phyloP scores from a whole-genome alignment of 1,140 invertebrate species.

The Laodelphax striatellus region DNA sequence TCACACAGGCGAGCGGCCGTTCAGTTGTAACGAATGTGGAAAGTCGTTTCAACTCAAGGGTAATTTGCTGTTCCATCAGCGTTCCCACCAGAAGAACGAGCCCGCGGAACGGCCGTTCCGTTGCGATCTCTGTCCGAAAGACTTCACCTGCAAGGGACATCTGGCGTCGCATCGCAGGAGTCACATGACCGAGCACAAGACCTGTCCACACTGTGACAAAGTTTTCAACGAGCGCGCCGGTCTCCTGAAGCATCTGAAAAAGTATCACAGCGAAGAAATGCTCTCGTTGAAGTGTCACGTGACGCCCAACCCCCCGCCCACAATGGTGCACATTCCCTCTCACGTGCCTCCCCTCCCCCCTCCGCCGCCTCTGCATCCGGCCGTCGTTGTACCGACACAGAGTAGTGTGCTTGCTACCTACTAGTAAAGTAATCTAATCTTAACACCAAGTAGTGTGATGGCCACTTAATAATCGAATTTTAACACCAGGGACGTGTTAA shows the following conservation, averaged over 20 bases:
- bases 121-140: conserved; percentile 91
- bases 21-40: conserved; percentile 85
- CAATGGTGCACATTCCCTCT: background rate
- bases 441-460: too few species aligned
- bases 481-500: too few species aligned
- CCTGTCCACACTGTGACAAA: conserved; percentile 60
- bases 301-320: background rate
- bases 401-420: conserved; percentile 9
- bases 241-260: conserved; percentile 46
- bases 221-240: conserved; percentile 66
- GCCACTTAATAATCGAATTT: too few species aligned
- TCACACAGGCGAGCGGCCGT: conserved; percentile 77
- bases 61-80: conserved; percentile 79
- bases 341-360: background rate
- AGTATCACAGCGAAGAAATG: conserved; percentile 14
- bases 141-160: conserved; percentile 89
- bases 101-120: conserved; percentile 81
- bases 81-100: conserved; percentile 76
- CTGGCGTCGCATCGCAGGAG: conserved; percentile 76
- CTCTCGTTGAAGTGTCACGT: background rate
- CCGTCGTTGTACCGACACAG: conserved; percentile 3
- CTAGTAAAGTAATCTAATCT: too few species aligned
- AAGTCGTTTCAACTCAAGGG: conserved; percentile 93
- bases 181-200: conserved; percentile 70
- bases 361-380: background rate